phyloP scores from a whole-genome alignment of 2,113 vertebrate species.

The Climacteris rufus region DNA sequence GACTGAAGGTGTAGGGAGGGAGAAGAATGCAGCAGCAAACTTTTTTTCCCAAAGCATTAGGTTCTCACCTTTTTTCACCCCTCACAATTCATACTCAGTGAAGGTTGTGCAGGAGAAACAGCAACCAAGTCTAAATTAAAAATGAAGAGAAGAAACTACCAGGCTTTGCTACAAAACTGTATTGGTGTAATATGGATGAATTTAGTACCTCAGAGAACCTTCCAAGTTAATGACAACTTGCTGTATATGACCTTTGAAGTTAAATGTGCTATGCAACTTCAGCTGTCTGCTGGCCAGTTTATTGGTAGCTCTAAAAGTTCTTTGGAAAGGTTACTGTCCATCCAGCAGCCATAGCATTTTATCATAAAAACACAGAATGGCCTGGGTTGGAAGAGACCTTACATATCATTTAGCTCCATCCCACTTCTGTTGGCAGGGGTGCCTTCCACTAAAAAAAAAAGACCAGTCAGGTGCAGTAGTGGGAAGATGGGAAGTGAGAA shows the following conservation, averaged over 20 bases:
- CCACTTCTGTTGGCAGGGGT: not conserved
- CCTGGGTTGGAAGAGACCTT: not conserved
- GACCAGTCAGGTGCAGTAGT: not conserved
- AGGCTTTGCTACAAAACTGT: not conserved
- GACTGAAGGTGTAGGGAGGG: not conserved
- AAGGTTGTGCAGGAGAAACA: not conserved
- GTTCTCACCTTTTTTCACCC: not conserved
- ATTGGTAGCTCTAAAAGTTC: not conserved
- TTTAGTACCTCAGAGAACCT: not conserved
- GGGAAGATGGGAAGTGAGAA: not conserved
- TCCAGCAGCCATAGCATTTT: not conserved
- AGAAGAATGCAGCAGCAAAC: not conserved
- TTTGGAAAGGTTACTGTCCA: not conserved
- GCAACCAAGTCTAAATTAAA: not conserved
- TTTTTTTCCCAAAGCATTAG: not conserved
- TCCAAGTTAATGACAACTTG: not conserved
- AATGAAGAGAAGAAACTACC: not conserved
- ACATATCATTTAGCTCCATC: not conserved
- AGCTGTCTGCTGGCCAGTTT: not conserved
- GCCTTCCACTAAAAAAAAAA: not conserved
- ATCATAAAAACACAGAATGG: not conserved
- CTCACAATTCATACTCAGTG: not conserved
- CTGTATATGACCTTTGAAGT: not conserved
- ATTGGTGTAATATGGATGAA: not conserved
- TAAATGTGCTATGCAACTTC: not conserved